phyloP scores from a whole-genome alignment of 2,113 vertebrate species.

The Dicentrarchus labrax region DNA sequence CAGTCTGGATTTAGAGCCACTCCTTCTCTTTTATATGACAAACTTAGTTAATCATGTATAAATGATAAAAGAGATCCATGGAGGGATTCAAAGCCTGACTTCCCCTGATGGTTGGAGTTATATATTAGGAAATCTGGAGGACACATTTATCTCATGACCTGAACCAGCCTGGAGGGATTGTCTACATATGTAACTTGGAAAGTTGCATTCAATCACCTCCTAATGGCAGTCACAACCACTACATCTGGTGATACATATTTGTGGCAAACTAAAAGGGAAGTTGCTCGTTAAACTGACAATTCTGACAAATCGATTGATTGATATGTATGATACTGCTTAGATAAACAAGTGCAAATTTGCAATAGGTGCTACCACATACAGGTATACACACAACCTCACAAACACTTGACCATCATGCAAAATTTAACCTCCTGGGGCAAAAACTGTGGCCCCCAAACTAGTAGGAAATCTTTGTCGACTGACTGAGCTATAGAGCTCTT shows the following conservation, averaged over 20 bases:
- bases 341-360: not conserved
- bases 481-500: no score
- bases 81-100: constrained; percentile 24
- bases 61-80: constrained; percentile 48
- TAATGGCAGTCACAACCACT: constrained; percentile 11
- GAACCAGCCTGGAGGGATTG: constrained; percentile 4
- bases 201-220: constrained; percentile 20
- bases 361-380: no score
- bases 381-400: no score
- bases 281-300: no score
- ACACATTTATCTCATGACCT: constrained; percentile 44
- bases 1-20: constrained; percentile 44
- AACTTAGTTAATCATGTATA: constrained; percentile 59
- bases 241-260: not conserved
- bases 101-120: constrained; percentile 28
- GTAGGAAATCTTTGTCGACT: no score
- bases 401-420: no score
- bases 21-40: constrained; percentile 54
- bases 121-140: constrained; percentile 37
- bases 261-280: constrained; percentile 8
- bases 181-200: constrained; percentile 21
- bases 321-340: not conserved
- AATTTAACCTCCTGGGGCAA: no score
- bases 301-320: not conserved
- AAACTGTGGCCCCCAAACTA: no score